Percentiles rank a stretch among this genome's conserved stretches.
phyloP scores from a whole-genome alignment of 2,888 invertebrate genomes.

The Tetanocera ferruginea region DNA sequence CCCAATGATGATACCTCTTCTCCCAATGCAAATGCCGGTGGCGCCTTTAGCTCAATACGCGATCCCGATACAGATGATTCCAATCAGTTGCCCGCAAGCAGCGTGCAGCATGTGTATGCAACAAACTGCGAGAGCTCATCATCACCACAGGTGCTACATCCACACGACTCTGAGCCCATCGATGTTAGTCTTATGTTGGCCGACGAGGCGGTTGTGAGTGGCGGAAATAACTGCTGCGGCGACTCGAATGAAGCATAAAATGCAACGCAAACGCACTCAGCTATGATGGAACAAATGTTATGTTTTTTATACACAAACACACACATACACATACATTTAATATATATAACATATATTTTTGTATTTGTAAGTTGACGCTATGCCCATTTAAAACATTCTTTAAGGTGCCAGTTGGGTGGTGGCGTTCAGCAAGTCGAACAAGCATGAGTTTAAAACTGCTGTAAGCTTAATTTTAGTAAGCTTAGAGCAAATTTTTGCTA shows the following conservation, averaged over 20 bases:
- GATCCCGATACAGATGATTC: constrained; percentile 68
- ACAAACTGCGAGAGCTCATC: constrained; percentile 67
- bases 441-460: not conserved
- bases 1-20: constrained; percentile 68
- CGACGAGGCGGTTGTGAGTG: constrained; percentile 52
- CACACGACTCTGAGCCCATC: constrained; percentile 58
- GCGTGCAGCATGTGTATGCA: constrained; percentile 66
- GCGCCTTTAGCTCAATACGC: constrained; percentile 68
- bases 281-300: constrained; percentile 8
- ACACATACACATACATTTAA: constrained; percentile 25
- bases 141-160: constrained; percentile 66
- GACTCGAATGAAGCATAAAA: constrained; percentile 62
- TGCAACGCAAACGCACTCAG: constrained; percentile 9
- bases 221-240: constrained; percentile 51
- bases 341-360: constrained; percentile 26
- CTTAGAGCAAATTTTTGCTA: constrained; percentile 22
- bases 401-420: too few relatives aligned
- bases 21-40: constrained; percentile 66
- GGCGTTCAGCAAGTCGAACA: not conserved
- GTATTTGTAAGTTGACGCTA: constrained; percentile 18
- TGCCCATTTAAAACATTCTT: not conserved
- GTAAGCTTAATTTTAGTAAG: constrained; percentile 10
- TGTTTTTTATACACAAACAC: constrained; percentile 33
- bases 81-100: constrained; percentile 61
- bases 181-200: constrained; percentile 59